phyloP scores from a whole-genome alignment of 2,797 vertebrate genomes.

The Furcifer pardalis region DNA sequence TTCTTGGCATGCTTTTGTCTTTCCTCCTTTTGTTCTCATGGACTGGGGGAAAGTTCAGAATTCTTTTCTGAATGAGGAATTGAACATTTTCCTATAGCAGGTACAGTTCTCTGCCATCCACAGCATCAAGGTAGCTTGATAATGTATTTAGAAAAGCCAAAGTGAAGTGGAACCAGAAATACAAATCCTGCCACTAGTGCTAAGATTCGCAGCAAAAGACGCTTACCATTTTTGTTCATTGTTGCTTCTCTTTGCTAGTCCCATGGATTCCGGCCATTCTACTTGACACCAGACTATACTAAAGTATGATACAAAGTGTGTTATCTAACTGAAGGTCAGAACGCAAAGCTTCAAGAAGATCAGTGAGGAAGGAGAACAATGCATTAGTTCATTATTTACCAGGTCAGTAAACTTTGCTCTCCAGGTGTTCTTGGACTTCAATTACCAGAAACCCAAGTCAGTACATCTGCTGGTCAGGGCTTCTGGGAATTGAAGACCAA shows the following conservation, averaged over 20 bases:
- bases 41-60: too few relatives aligned
- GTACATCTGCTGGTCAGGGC: too few relatives aligned
- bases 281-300: not conserved
- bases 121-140: not conserved
- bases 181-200: slow-evolving; percentile 20
- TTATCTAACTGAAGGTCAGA: slow-evolving; percentile 29
- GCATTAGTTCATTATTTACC: not conserved
- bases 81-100: not conserved
- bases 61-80: too few relatives aligned
- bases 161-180: slow-evolving; percentile 30
- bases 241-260: slow-evolving; percentile 21
- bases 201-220: slow-evolving; percentile 44
- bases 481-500: too few relatives aligned
- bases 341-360: rapidly evolving
- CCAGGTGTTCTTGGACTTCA: too few relatives aligned
- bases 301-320: not conserved
- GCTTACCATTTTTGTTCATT: not conserved
- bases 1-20: too few relatives aligned
- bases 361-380: not conserved
- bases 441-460: too few relatives aligned
- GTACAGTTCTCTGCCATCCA: not conserved
- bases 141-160: slow-evolving; percentile 25
- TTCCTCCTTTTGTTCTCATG: too few relatives aligned
- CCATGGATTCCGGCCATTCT: slow-evolving; percentile 1
- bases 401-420: too few relatives aligned